Conservation (phyloP, 1,140 invertebrate genomes). For the Drosophila sturtevanti region DNA sequence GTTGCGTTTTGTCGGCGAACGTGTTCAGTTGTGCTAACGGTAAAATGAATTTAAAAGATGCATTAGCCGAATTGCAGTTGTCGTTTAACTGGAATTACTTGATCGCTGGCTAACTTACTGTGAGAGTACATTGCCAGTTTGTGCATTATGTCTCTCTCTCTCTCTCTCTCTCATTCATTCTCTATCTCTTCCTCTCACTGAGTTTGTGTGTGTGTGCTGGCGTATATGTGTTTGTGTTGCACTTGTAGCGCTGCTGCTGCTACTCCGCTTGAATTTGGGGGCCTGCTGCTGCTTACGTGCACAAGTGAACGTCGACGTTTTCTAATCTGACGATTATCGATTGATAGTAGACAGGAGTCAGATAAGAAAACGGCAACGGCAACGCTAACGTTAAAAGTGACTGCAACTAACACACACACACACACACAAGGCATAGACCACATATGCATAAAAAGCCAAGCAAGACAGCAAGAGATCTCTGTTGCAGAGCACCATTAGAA, state of each 20-base stretch:
- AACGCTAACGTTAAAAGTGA: constrained; percentile 29
- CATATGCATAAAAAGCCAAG: not conserved
- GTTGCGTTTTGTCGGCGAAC: constrained; percentile 58
- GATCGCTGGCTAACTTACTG: constrained; percentile 42
- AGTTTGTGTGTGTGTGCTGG: not conserved
- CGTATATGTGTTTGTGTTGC: constrained; percentile 49
- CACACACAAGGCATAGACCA: not conserved
- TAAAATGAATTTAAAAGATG: constrained; percentile 32
- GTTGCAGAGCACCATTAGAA: constrained; percentile 10
- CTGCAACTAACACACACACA: constrained; percentile 22
- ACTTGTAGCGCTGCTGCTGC: constrained; percentile 70
- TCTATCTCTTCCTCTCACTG: not conserved
- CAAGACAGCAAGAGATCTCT: constrained; percentile 22
- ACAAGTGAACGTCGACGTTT: constrained; percentile 73
- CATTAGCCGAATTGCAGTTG: constrained; percentile 24
- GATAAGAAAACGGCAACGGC: constrained; percentile 41
- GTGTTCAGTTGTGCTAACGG: constrained; percentile 61
- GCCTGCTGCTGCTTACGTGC: constrained; percentile 74
- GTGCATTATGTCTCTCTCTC: not conserved
- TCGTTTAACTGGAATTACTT: constrained; percentile 69
- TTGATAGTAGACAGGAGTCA: constrained; percentile 47
- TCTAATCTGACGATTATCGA: constrained; percentile 77
- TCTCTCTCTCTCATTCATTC: not conserved
- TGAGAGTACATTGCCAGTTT: not conserved
- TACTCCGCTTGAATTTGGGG: constrained; percentile 13